Evolutionary conservation across 2,888 invertebrate genomes (phyloP).

Genomic region (Pocota personata): DNA sequence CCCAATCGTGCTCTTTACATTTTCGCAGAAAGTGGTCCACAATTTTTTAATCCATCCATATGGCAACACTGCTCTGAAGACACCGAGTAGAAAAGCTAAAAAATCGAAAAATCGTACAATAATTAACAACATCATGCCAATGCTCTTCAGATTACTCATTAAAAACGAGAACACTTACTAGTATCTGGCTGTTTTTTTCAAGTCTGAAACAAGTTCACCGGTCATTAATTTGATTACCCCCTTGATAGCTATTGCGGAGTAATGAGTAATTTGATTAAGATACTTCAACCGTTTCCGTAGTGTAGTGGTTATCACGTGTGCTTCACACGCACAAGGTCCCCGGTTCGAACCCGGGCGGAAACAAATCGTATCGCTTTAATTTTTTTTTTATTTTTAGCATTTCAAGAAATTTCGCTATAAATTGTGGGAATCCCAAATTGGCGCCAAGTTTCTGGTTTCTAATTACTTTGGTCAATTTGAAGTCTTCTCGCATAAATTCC

Average conservation of each 20-base stretch:
- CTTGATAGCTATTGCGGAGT: not conserved
- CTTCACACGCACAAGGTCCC: slow-evolving; percentile 80
- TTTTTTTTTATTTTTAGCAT: not conserved
- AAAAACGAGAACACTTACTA: not conserved
- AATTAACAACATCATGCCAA: not conserved
- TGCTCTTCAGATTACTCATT: not conserved
- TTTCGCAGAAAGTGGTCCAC: too few relatives aligned
- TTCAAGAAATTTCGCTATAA: not conserved
- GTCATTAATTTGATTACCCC: not conserved
- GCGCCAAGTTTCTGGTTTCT: not conserved
- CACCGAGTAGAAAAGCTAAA: too few relatives aligned
- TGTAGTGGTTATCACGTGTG: slow-evolving; percentile 79
- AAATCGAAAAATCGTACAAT: not conserved
- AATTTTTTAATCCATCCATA: too few relatives aligned
- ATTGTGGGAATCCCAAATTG: not conserved
- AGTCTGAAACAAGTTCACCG: slow-evolving; percentile 15
- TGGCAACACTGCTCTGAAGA: too few relatives aligned
- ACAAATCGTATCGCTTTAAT: slow-evolving; percentile 31
- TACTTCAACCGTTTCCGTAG: slow-evolving; percentile 49
- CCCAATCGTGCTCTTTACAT: too few relatives aligned
- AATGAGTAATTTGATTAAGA: not conserved
- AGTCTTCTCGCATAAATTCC: slow-evolving; percentile 42
- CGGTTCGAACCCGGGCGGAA: slow-evolving; percentile 80
- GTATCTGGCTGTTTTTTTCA: not conserved
- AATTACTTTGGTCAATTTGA: too few relatives aligned